Conservation (phyloP, 1,140 invertebrate species). For the Scaptodrosophila lebanonensis region DNA sequence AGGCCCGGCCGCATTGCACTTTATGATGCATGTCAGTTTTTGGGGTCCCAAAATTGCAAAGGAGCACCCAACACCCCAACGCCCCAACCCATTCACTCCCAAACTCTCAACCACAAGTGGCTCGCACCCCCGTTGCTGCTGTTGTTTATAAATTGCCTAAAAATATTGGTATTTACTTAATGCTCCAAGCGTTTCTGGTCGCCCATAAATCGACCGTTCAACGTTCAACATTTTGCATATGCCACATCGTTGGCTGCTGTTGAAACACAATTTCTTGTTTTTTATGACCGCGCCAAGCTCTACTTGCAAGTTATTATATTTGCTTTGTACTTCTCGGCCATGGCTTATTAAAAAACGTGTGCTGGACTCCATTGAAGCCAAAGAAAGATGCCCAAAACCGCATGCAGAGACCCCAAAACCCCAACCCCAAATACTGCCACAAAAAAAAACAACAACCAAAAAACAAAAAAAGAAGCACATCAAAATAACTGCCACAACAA, state of each 20-base stretch:
- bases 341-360: constrained; percentile 66
- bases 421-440: constrained; percentile 18
- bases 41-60: not conserved
- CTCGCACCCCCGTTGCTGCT: no score
- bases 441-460: constrained; percentile 28
- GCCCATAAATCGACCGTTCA: no score
- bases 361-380: no score
- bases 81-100: no score
- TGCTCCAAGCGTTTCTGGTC: constrained; percentile 63
- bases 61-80: not conserved
- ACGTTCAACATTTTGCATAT: no score
- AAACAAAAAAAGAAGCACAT: constrained; percentile 20
- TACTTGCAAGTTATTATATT: constrained; percentile 75
- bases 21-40: constrained; percentile 62
- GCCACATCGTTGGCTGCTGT: no score
- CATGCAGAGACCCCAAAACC: constrained; percentile 1
- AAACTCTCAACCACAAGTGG: no score
- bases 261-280: constrained; percentile 11
- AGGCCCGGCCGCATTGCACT: constrained; percentile 39
- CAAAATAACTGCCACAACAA: constrained; percentile 63
- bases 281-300: constrained; percentile 37
- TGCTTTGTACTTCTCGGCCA: constrained; percentile 65
- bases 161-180: constrained; percentile 64
- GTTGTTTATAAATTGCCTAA: not conserved
- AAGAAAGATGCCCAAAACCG: not conserved